Percentiles rank a stretch among this genome's conserved stretches.
Conservation (phyloP, 2,888 invertebrate species). For the Anarsia innoxiella region DNA sequence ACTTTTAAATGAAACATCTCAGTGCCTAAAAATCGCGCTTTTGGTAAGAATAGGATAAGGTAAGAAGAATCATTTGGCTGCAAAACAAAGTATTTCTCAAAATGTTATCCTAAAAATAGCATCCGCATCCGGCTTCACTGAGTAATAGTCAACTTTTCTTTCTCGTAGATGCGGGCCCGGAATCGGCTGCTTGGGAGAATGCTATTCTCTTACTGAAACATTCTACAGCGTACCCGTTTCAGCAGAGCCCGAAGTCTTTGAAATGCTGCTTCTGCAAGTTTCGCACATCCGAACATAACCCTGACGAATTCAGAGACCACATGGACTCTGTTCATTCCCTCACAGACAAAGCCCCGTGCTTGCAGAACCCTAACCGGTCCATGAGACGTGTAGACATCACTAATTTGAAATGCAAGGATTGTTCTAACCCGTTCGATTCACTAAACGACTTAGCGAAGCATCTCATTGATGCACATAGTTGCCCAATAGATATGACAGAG, state of each 20-base stretch:
- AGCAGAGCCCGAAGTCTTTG: slow-evolving; percentile 11
- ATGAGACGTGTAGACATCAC: slow-evolving; percentile 17
- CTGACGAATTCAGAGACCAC: slow-evolving; percentile 14
- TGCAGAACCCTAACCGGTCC: slow-evolving; percentile 11
- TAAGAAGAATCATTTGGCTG: too few species aligned
- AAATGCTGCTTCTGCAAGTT: slow-evolving; percentile 23
- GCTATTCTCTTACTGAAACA: slow-evolving; percentile 17
- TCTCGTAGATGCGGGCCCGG: background rate
- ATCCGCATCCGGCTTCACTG: too few species aligned
- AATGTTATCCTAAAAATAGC: too few species aligned
- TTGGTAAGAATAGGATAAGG: too few species aligned
- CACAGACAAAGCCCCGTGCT: slow-evolving; percentile 9
- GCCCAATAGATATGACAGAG: slow-evolving; percentile 11
- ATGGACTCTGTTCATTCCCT: slow-evolving; percentile 15
- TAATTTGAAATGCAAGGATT: slow-evolving; percentile 16
- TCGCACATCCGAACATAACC: too few species aligned
- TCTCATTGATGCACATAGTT: slow-evolving; percentile 11
- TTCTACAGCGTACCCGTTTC: slow-evolving; percentile 21
- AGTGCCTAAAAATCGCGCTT: too few species aligned
- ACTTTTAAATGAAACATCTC: too few species aligned
- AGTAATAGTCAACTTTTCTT: too few species aligned
- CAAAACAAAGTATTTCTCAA: too few species aligned
- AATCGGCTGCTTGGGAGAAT: slow-evolving; percentile 11
- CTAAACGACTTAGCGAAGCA: slow-evolving; percentile 15
- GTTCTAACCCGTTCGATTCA: slow-evolving; percentile 8